Conservation (phyloP, 2,113 vertebrate species). For the Chionodraco myersi region DNA sequence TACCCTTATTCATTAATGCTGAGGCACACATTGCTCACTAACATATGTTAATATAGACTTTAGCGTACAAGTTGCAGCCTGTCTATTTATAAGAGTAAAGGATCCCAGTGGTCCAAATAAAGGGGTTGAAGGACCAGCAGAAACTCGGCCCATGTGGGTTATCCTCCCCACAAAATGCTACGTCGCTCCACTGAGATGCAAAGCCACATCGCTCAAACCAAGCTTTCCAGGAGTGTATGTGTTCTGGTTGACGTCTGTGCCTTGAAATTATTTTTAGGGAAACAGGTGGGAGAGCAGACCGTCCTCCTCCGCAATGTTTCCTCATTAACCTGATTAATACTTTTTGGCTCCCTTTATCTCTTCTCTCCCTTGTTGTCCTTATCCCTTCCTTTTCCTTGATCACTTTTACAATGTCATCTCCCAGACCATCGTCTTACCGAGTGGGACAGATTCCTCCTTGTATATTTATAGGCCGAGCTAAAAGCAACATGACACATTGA, state of each 20-base stretch:
- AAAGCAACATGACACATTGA: constrained; percentile 56
- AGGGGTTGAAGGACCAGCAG: constrained; percentile 44
- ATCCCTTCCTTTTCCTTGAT: constrained; percentile 34
- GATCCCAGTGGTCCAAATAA: constrained; percentile 62
- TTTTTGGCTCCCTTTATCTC: constrained; percentile 40
- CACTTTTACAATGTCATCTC: constrained; percentile 31
- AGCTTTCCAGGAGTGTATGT: constrained; percentile 14
- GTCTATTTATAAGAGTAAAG: constrained; percentile 58
- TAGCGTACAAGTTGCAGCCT: constrained; percentile 2
- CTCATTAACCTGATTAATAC: constrained; percentile 25
- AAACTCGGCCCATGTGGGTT: constrained; percentile 46
- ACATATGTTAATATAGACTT: constrained; percentile 10
- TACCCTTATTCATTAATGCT: neutral
- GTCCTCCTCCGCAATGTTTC: constrained; percentile 3
- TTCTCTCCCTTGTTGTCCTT: constrained; percentile 16
- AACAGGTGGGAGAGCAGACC: constrained; percentile 1
- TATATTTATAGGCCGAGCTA: constrained; percentile 51
- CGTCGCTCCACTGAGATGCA: constrained; percentile 22
- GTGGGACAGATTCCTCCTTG: constrained; percentile 30
- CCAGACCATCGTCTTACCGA: constrained; percentile 19
- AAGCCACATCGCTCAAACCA: constrained; percentile 13
- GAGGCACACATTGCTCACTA: constrained; percentile 3
- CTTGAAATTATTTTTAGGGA: constrained; percentile 3
- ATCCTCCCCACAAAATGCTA: constrained; percentile 47
- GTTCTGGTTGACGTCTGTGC: constrained; percentile 4